Conservation (phyloP, 2,113 vertebrate genomes). For the Dicerorhinus sumatrensis region DNA sequence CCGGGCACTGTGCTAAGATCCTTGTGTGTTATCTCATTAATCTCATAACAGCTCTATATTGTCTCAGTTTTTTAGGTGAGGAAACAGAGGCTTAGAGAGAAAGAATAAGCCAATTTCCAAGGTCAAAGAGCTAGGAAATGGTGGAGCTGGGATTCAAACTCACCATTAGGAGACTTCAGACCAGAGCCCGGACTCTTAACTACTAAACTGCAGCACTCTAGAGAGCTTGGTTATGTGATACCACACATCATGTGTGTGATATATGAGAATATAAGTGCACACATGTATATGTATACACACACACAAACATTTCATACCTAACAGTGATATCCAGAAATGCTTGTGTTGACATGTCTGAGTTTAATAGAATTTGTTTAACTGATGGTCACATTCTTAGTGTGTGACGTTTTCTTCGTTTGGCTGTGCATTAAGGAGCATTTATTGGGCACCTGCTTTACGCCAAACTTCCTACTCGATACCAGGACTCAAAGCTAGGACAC, state of each 20-base stretch:
- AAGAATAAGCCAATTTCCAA: background rate
- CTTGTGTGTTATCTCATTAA: background rate
- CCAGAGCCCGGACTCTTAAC: background rate
- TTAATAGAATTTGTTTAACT: background rate
- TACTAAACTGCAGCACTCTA: background rate
- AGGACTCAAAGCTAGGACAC: background rate
- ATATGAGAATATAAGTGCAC: background rate
- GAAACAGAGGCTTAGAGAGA: background rate
- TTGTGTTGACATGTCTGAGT: background rate
- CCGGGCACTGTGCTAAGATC: background rate
- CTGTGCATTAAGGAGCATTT: background rate
- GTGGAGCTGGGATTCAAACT: background rate
- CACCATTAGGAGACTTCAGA: background rate
- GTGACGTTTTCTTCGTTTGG: background rate
- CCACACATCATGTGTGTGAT: background rate
- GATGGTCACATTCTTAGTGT: background rate
- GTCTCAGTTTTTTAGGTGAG: background rate
- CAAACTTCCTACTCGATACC: background rate
- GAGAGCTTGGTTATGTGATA: background rate
- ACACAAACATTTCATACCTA: background rate
- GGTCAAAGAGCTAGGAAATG: background rate
- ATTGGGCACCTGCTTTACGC: background rate
- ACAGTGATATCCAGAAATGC: conserved; percentile 17
- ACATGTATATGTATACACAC: accelerated
- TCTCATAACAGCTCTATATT: background rate